Conservation (phyloP, 1,140 invertebrate genomes). For the Zophobas atratus region DNA sequence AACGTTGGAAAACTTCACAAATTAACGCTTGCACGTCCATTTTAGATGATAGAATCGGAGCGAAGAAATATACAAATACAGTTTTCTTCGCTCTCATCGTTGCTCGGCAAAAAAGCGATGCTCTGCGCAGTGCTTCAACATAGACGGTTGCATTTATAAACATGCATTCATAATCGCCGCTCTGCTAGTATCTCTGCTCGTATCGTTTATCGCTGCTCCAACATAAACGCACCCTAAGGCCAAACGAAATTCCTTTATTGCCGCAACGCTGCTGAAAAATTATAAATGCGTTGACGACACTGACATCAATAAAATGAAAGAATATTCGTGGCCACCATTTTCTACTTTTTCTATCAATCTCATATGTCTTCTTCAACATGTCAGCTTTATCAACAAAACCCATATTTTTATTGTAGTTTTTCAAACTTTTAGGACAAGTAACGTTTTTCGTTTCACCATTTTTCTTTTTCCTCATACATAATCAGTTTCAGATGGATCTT, state of each 20-base stretch:
- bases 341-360: constrained; percentile 63
- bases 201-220: constrained; percentile 29
- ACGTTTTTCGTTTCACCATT: constrained; percentile 55
- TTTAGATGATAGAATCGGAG: background rate
- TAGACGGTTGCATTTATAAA: background rate
- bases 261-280: constrained; percentile 49
- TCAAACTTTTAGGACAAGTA: constrained; percentile 54
- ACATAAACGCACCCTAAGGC: constrained; percentile 37
- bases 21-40: constrained; percentile 55
- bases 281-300: constrained; percentile 51
- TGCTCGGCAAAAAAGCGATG: background rate
- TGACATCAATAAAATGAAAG: constrained; percentile 56
- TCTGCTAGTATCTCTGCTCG: constrained; percentile 15
- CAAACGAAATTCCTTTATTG: constrained; percentile 50
- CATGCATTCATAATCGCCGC: constrained; percentile 8
- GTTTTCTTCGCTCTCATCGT: constrained; percentile 4
- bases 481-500: constrained; percentile 60
- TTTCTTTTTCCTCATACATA: constrained; percentile 62
- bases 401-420: constrained; percentile 67
- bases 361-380: constrained; percentile 63
- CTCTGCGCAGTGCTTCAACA: background rate
- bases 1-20: constrained; percentile 47
- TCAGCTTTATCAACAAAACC: constrained; percentile 66
- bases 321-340: constrained; percentile 63
- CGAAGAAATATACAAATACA: background rate